phyloP scores from a whole-genome alignment of 2,888 invertebrate species.

The Pegoplata infirma region DNA sequence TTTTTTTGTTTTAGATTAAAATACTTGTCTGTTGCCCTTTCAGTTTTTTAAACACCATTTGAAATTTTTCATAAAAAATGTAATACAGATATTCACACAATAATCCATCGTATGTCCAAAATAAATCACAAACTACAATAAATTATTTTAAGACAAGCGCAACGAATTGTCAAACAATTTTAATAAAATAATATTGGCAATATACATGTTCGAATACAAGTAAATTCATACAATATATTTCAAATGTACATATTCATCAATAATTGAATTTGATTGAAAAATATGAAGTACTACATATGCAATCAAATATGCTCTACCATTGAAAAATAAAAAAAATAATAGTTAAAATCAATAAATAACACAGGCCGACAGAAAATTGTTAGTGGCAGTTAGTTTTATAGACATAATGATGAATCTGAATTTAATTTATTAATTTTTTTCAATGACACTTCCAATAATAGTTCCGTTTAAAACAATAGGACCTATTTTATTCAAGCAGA shows the following conservation, averaged over 20 bases:
- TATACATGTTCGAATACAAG: background rate
- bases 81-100: too few relatives aligned
- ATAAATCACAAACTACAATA: background rate
- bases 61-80: background rate
- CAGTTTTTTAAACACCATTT: background rate
- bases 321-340: too few relatives aligned
- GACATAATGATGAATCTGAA: too few relatives aligned
- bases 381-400: too few relatives aligned
- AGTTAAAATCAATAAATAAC: too few relatives aligned
- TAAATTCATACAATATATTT: background rate
- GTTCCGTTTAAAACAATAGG: too few relatives aligned
- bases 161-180: constrained; percentile 11
- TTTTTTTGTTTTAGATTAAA: too few relatives aligned
- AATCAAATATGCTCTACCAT: background rate
- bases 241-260: constrained; percentile 15
- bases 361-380: too few relatives aligned
- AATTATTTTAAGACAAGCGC: constrained; percentile 4
- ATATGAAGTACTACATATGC: constrained; percentile 5
- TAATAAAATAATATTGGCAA: background rate
- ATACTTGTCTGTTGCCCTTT: background rate
- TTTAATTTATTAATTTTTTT: too few relatives aligned
- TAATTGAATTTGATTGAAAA: constrained; percentile 35
- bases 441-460: too few relatives aligned
- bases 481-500: too few relatives aligned
- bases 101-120: too few relatives aligned